Evolutionary conservation across 1,140 invertebrate species (phyloP).

Genomic region (Hermetia illucens): DNA sequence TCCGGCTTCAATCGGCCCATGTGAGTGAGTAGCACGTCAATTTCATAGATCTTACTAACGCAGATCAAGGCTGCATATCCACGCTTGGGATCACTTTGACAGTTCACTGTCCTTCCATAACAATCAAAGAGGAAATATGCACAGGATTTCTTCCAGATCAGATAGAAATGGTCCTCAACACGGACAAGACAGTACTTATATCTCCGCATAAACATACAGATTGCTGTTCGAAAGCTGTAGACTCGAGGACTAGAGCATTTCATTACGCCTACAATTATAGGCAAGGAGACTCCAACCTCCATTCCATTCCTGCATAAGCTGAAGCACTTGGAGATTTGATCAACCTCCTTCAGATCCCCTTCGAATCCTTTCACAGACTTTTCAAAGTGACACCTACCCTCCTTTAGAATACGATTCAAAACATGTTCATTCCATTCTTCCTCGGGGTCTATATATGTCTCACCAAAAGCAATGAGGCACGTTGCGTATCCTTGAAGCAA

Average conservation of each 20-base stretch:
- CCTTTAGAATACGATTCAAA: constrained; percentile 14
- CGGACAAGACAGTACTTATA: no score
- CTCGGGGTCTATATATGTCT: constrained; percentile 20
- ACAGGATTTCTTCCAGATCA: no score
- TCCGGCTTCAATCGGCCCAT: constrained; percentile 4
- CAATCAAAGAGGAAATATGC: no score
- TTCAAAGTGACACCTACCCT: constrained; percentile 10
- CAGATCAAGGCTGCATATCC: constrained; percentile 14
- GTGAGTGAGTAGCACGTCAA: no score
- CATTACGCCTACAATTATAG: background rate
- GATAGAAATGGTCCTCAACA: no score
- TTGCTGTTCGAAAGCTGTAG: no score
- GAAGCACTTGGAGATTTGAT: background rate
- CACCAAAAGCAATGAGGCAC: constrained; percentile 17
- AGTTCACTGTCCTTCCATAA: no score
- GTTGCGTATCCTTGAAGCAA: constrained; percentile 5
- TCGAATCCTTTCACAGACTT: constrained; percentile 10
- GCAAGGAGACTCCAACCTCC: background rate
- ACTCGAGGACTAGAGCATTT: background rate
- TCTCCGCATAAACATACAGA: no score
- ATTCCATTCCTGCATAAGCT: background rate
- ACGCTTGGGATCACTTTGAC: constrained; percentile 3
- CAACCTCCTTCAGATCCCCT: background rate
- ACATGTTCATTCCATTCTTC: constrained; percentile 15
- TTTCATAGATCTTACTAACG: no score